Conservation (phyloP, 2,113 vertebrate genomes). For the Heptranchias perlo region DNA sequence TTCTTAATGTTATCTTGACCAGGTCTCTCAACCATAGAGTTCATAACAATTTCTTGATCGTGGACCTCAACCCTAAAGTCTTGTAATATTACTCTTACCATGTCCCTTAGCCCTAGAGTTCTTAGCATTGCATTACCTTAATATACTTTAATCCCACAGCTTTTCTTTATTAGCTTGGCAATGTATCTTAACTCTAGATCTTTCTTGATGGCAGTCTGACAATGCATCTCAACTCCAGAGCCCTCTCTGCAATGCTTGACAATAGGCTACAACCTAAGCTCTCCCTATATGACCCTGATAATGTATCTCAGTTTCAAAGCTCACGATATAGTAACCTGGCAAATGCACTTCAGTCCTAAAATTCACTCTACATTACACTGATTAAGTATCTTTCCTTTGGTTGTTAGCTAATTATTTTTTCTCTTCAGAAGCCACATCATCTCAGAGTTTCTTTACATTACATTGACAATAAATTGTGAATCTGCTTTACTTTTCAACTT, state of each 20-base stretch:
- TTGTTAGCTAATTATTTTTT: neutral
- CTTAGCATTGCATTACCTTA: neutral
- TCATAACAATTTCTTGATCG: neutral
- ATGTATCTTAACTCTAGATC: neutral
- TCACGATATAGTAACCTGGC: neutral
- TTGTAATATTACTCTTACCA: neutral
- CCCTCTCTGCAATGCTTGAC: neutral
- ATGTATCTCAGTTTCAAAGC: neutral
- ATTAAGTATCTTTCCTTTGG: neutral
- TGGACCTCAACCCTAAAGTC: neutral
- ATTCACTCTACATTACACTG: neutral
- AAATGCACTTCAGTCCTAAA: neutral
- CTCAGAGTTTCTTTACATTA: neutral
- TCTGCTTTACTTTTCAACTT: neutral
- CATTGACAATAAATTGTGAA: neutral
- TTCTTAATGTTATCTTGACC: neutral
- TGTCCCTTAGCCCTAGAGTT: neutral
- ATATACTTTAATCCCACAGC: neutral
- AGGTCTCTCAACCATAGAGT: neutral
- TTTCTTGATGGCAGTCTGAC: neutral
- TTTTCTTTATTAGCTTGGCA: neutral
- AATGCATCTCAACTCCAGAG: neutral
- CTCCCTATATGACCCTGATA: neutral
- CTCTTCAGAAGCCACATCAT: neutral
- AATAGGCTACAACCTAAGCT: neutral